phyloP scores from a whole-genome alignment of 2,113 vertebrate genomes.

The Accipiter virgatus region DNA sequence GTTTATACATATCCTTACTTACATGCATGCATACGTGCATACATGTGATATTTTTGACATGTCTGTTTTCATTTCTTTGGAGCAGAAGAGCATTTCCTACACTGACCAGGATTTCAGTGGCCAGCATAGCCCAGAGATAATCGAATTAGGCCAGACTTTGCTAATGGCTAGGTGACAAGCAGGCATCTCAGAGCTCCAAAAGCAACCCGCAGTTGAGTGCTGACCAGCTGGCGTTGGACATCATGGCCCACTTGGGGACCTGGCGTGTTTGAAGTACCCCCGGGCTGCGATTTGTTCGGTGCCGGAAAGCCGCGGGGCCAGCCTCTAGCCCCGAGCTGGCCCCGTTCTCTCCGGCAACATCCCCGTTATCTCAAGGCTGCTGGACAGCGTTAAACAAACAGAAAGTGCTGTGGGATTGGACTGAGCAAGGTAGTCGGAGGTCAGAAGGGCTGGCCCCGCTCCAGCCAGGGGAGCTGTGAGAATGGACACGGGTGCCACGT shows the following conservation, averaged over 20 bases:
- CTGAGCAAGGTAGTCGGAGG: background rate
- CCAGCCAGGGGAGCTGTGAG: background rate
- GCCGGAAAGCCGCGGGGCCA: fast-evolving
- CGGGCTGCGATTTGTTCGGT: background rate
- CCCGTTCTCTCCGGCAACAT: background rate
- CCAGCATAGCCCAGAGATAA: background rate
- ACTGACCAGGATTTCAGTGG: background rate
- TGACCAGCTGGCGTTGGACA: background rate
- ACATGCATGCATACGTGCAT: background rate
- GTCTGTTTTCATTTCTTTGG: background rate
- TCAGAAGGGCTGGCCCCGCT: background rate
- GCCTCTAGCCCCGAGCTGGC: background rate
- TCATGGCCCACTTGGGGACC: background rate
- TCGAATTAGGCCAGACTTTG: background rate
- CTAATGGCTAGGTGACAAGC: fast-evolving
- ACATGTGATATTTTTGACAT: background rate
- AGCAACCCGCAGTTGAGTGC: background rate
- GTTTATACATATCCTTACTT: background rate
- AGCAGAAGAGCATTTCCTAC: background rate
- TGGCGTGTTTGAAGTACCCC: fast-evolving
- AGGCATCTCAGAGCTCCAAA: background rate
- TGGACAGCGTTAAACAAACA: background rate
- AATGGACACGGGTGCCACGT: fast-evolving
- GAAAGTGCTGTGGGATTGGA: background rate
- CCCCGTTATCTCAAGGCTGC: background rate